These are phyloP conservation scores for Caenorhabditis sp. DNA, from an alignment of 2,888 invertebrate species.

Conservation along the genomic window DNA sequence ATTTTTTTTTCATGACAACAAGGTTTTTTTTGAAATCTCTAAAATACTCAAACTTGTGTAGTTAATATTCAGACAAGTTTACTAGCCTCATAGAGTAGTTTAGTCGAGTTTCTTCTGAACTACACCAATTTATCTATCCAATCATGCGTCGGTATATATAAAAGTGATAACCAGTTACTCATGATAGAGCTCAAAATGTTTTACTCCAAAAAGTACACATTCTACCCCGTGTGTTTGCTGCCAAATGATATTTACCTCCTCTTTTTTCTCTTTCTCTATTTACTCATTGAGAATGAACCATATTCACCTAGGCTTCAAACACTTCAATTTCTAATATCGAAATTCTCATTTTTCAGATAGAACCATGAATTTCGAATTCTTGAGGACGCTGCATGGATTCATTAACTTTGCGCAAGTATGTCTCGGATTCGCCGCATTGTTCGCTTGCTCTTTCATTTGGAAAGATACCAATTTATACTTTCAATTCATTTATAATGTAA, in stretches of 20 bases:
- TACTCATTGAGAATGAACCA: background rate
- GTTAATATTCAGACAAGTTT: too few species aligned
- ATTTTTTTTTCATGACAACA: too few species aligned
- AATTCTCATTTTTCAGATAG: background rate
- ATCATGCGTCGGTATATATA: too few species aligned
- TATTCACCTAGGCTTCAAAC: conserved; percentile 1
- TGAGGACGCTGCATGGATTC: conserved; percentile 54
- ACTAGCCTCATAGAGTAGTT: too few species aligned
- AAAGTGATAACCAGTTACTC: conserved; percentile 6
- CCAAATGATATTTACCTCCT: conserved; percentile 20
- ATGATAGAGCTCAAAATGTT: conserved; percentile 24
- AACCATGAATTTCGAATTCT: conserved; percentile 50
- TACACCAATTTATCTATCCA: too few species aligned
- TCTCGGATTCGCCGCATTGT: conserved; percentile 53
- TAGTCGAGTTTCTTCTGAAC: too few species aligned
- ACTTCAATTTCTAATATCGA: background rate
- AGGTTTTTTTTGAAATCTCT: too few species aligned
- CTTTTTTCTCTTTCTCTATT: conserved; percentile 19
- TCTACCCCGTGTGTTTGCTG: background rate
- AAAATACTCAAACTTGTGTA: too few species aligned
- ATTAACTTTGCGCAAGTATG: conserved; percentile 54
- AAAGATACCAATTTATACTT: conserved; percentile 50
- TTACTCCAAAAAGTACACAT: conserved; percentile 9
- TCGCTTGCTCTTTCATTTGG: conserved; percentile 59
- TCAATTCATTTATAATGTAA: conserved; percentile 52